Base-by-base conservation (phyloP, 2,797 vertebrate genomes). In the Loris lydekkerianus region DNA sequence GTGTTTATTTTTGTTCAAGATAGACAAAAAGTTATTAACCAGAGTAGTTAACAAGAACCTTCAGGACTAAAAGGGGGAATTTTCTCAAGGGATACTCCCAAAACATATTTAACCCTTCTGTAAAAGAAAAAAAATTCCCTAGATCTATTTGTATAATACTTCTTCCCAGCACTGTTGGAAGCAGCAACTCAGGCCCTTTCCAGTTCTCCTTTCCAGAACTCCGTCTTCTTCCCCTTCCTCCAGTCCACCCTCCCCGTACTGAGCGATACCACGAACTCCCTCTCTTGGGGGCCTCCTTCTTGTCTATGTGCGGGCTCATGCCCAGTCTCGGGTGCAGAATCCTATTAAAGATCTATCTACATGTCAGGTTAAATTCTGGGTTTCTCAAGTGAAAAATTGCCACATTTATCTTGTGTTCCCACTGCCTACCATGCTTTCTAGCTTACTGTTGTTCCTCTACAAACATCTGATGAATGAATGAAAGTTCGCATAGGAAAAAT, bases 41-140 rank as follows among this genome's bases (percentile, higher is more conserved):
- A 18, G 21, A 53, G 7, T 60, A 17, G 67, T 83, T 43, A 76
- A 63, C 63, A 65, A 7, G 27, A 1, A 8, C 1, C 23, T 53
- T 86, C 5, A 11, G 7, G 34, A 69, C 17, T 83, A 18, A 40
- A 61, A 85, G 67, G 18, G n/a, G 2, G 11, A 34, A 18, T 60
- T 76, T 73, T 56, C 72, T 94, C 56, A 43, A 77, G 31, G 27
- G n/a, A 91, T 21, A 67, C 5, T 77, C 4, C 9, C 25, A 61
- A 1, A 10, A 25, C 15, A n/a, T 14, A 20, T n/a, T 25, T 20
- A 34, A 40, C 21, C 4, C 0, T 27, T 4, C 18, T 10, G 7
- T 5, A n/a, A 67, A 20, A n/a, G 17, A 34, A 31, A n/a, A 67
- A 37, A 0, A 60, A 0, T 37, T 56, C 21, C 80, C n/a, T 77